A percentile compares a stretch with the other conserved stretches of the same genome.
phyloP scores from a whole-genome alignment of 2,113 vertebrate species.

The Aspidoscelis tigris region DNA sequence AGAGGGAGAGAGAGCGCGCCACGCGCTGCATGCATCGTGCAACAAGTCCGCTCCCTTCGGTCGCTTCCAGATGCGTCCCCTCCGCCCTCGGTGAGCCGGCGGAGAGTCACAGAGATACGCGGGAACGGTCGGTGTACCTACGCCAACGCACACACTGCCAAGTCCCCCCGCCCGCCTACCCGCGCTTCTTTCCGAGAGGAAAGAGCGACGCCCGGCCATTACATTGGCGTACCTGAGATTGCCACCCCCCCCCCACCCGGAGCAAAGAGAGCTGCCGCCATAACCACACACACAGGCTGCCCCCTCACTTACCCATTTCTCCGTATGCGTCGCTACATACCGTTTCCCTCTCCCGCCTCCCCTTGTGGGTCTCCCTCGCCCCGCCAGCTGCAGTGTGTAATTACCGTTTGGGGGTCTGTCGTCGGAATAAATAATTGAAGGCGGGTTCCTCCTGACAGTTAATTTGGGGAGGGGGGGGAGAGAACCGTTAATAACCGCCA shows the following conservation, averaged over 20 bases:
- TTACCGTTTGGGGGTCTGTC: slow-evolving; percentile 10
- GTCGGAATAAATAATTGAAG: slow-evolving; percentile 48
- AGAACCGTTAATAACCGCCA: slow-evolving; percentile 20
- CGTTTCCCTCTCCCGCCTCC: neutral
- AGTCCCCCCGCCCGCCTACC: no score
- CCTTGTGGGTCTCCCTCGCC: neutral
- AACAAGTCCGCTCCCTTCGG: slow-evolving; percentile 1
- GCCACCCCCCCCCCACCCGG: neutral
- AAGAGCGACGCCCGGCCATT: no score
- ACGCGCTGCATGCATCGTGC: neutral
- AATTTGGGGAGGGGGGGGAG: no score
- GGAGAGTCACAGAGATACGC: neutral
- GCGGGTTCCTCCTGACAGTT: slow-evolving; percentile 23
- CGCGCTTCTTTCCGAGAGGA: no score
- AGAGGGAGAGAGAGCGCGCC: no score
- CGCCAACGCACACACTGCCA: no score
- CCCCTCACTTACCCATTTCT: neutral
- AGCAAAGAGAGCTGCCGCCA: neutral
- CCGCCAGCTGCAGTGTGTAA: slow-evolving; percentile 40
- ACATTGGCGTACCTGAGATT: no score
- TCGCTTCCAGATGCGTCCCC: no score
- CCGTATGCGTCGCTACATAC: no score
- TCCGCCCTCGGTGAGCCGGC: no score
- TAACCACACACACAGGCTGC: neutral
- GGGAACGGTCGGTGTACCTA: no score